A percentile compares a stretch with the other conserved stretches of the same genome.
phyloP scores from a whole-genome alignment of 37 sponge, comb jelly and placozoan genomes.

The Bolinopsis microptera region DNA sequence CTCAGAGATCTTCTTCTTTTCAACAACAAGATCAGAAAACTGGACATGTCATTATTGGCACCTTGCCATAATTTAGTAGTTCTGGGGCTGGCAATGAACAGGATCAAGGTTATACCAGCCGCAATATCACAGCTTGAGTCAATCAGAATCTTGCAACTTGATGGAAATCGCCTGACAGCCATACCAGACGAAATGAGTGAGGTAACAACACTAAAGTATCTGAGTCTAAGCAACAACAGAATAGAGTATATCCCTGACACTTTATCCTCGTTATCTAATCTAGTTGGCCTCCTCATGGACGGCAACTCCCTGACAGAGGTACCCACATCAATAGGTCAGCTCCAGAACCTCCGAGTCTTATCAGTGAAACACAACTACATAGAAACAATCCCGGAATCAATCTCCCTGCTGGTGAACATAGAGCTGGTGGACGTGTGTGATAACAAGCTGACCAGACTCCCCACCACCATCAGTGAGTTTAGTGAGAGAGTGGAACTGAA shows the following conservation, averaged over 20 bases:
- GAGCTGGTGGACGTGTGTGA: slow-evolving; percentile 65
- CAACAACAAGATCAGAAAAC: slow-evolving; percentile 55
- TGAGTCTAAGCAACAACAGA: slow-evolving; percentile 56
- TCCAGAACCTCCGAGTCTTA: slow-evolving; percentile 36
- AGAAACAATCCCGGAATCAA: slow-evolving; percentile 20
- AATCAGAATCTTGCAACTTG: slow-evolving; percentile 34
- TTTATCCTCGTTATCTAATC: neutral
- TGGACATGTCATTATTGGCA: slow-evolving; percentile 7
- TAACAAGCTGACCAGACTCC: slow-evolving; percentile 57
- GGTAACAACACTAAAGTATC: neutral
- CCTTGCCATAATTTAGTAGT: slow-evolving; percentile 22
- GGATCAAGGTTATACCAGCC: slow-evolving; percentile 48
- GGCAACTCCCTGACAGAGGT: slow-evolving; percentile 45
- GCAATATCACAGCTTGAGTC: neutral
- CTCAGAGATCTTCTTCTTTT: slow-evolving; percentile 50
- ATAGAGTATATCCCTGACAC: slow-evolving; percentile 21
- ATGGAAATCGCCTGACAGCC: neutral
- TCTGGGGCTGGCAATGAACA: slow-evolving; percentile 30
- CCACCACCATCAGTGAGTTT: slow-evolving; percentile 23
- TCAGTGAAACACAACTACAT: slow-evolving; percentile 63
- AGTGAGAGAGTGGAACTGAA: slow-evolving; percentile 37
- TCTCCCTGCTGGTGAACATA: slow-evolving; percentile 62
- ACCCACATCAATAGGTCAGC: neutral
- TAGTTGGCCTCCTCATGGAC: slow-evolving; percentile 45
- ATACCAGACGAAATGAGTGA: slow-evolving; percentile 27